These are phyloP conservation scores for Eupithecia tripunctaria DNA, from an alignment of 2,888 invertebrate species.

Conservation along the genomic window DNA sequence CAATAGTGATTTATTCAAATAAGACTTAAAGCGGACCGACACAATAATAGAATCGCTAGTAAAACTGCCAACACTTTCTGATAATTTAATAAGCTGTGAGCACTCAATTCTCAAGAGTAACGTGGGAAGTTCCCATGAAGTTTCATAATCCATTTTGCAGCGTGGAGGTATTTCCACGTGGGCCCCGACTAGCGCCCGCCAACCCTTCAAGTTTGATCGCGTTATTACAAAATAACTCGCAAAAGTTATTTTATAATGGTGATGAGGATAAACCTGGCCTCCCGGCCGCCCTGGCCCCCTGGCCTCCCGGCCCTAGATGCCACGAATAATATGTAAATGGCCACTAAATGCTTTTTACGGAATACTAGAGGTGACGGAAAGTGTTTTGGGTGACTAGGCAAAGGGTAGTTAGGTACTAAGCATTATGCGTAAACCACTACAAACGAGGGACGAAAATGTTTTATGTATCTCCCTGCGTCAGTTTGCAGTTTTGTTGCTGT, in stretches of 20 bases:
- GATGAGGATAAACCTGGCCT: constrained; percentile 15
- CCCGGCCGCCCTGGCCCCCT: neutral
- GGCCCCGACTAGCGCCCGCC: neutral
- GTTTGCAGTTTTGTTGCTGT: neutral
- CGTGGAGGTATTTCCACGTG: neutral
- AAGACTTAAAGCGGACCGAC: neutral
- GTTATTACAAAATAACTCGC: constrained; percentile 5
- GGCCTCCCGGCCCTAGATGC: constrained; percentile 13
- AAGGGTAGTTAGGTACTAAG: neutral
- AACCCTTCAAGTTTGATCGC: neutral
- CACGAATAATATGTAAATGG: constrained; percentile 55
- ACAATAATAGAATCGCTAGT: neutral
- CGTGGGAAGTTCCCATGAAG: neutral
- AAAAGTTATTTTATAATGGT: constrained; percentile 3
- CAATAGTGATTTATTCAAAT: neutral
- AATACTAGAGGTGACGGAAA: constrained; percentile 15
- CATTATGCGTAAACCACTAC: neutral
- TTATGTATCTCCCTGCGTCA: neutral
- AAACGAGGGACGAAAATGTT: neutral
- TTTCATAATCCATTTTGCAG: neutral
- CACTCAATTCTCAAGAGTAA: neutral
- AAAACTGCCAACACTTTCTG: neutral
- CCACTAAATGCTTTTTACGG: constrained; percentile 48
- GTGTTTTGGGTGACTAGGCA: neutral
- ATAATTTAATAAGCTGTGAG: neutral